These are phyloP conservation scores for Erythrolamprus reginae DNA, from an alignment of 2,113 vertebrate genomes.

Conservation along the genomic window DNA sequence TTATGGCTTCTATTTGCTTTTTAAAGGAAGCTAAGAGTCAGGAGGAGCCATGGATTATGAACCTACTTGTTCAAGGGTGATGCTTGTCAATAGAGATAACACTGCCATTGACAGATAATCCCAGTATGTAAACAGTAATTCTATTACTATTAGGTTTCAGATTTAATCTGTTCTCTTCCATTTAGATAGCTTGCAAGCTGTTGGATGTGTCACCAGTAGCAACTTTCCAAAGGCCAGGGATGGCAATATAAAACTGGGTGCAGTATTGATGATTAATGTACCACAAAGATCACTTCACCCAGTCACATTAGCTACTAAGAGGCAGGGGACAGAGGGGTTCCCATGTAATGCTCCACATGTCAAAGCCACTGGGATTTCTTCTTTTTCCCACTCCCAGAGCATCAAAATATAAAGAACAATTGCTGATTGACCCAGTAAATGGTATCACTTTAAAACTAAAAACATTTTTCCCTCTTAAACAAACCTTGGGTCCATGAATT, in stretches of 20 bases:
- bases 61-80: not conserved
- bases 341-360: too few species aligned
- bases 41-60: not conserved
- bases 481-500: not conserved
- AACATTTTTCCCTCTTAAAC: not conserved
- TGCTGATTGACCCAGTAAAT: not conserved
- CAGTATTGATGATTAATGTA: too few species aligned
- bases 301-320: too few species aligned
- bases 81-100: not conserved
- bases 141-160: not conserved
- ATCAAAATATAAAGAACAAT: not conserved
- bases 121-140: not conserved
- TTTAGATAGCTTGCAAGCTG: not conserved
- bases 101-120: not conserved
- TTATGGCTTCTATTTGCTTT: not conserved
- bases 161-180: not conserved
- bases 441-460: not conserved
- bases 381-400: too few species aligned
- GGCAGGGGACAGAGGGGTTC: too few species aligned
- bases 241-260: too few species aligned
- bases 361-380: too few species aligned
- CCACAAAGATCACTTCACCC: too few species aligned
- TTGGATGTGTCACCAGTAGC: too few species aligned
- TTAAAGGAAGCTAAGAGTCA: not conserved
- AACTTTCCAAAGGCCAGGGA: too few species aligned